Evolutionary conservation across 1,140 invertebrate species (phyloP).

Genomic region (Cydia fagiglandana): DNA sequence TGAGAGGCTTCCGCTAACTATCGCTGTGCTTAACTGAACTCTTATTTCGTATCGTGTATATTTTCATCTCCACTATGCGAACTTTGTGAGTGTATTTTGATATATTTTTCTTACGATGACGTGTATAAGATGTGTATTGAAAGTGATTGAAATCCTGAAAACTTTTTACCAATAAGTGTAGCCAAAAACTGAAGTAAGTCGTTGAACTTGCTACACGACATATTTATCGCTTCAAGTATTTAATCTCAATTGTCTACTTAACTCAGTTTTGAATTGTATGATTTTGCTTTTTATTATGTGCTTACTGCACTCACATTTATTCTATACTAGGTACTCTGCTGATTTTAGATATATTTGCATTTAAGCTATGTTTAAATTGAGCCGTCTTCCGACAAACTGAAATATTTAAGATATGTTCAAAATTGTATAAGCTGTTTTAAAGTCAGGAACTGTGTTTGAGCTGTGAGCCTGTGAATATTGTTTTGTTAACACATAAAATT

Average conservation of each 20-base stretch:
- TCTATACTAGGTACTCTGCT: too few relatives aligned
- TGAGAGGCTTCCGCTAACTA: conserved; percentile 56
- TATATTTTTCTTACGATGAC: conserved; percentile 38
- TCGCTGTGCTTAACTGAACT: conserved; percentile 38
- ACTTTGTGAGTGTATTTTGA: conserved; percentile 37
- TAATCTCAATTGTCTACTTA: conserved; percentile 2
- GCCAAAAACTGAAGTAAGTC: not conserved
- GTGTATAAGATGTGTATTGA: conserved; percentile 30
- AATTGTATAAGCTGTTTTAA: not conserved
- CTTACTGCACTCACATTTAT: not conserved
- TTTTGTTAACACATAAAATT: conserved; percentile 1
- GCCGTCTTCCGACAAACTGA: not conserved
- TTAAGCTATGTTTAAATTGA: not conserved
- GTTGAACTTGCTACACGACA: not conserved
- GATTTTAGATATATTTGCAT: not conserved
- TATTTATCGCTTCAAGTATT: conserved; percentile 1
- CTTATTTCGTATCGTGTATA: conserved; percentile 34
- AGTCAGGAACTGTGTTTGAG: not conserved
- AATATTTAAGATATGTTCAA: not conserved
- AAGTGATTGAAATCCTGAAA: conserved; percentile 35
- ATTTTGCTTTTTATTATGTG: not conserved
- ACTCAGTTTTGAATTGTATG: conserved; percentile 11
- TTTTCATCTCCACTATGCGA: not conserved
- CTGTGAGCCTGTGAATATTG: conserved; percentile 25
- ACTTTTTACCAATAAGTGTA: conserved; percentile 13